Percentiles rank a stretch among this genome's conserved stretches.
Evolutionary conservation across 1,140 invertebrate genomes (phyloP).

Genomic region (Chironomus striatipennis): DNA sequence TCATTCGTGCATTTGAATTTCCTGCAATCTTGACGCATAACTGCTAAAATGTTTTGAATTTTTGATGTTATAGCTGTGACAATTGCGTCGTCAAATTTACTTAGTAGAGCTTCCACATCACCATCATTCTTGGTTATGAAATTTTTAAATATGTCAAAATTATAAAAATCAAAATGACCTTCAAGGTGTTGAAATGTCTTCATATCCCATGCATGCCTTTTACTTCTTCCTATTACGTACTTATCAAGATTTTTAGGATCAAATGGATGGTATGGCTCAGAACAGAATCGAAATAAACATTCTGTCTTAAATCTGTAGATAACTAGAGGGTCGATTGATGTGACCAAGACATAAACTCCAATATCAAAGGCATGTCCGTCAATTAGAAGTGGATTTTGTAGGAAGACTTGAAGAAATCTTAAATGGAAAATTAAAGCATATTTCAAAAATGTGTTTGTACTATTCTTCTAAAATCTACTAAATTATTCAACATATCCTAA

Average conservation of each 20-base stretch:
- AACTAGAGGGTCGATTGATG: constrained; percentile 77
- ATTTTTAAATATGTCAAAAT: constrained; percentile 75
- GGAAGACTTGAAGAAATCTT: constrained; percentile 81
- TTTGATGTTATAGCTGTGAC: constrained; percentile 59
- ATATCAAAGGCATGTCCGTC: constrained; percentile 89
- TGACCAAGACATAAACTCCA: constrained; percentile 84
- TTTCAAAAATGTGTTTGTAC: not conserved
- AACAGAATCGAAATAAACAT: constrained; percentile 76
- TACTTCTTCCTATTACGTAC: constrained; percentile 87
- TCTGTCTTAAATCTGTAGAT: constrained; percentile 84
- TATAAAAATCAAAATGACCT: constrained; percentile 60
- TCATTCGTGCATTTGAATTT: constrained; percentile 38
- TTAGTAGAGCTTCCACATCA: constrained; percentile 64
- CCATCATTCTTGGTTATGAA: constrained; percentile 57
- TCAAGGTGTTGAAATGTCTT: constrained; percentile 71
- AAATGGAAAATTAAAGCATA: not conserved
- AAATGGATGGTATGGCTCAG: constrained; percentile 80
- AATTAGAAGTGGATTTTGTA: constrained; percentile 65
- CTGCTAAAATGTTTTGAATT: constrained; percentile 48
- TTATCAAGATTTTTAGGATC: constrained; percentile 66
- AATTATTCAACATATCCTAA: not conserved
- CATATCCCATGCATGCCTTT: constrained; percentile 83
- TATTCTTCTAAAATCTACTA: too few relatives aligned
- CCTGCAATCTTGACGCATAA: not conserved
- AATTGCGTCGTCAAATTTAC: constrained; percentile 65